Evolutionary conservation across 2,888 invertebrate genomes (phyloP).

Genomic region (Agriopis marginaria): DNA sequence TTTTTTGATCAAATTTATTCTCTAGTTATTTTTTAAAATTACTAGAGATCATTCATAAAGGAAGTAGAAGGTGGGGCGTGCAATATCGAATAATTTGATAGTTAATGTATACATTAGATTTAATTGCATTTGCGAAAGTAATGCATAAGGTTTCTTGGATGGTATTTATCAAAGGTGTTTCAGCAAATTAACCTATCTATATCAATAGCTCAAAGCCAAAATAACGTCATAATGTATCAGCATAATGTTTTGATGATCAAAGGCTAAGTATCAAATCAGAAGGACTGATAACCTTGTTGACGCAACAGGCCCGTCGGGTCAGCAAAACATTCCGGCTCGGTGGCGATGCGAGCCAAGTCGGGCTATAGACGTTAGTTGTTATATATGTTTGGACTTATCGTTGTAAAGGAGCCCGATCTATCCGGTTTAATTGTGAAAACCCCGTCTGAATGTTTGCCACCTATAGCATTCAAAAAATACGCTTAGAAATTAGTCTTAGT

Average conservation of each 20-base stretch:
- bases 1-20: too few relatives aligned
- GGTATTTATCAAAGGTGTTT: background rate
- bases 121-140: too few relatives aligned
- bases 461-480: too few relatives aligned
- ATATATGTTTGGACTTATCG: background rate
- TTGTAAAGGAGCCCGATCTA: background rate
- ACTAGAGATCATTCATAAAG: too few relatives aligned
- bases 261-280: conserved; percentile 5
- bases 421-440: background rate
- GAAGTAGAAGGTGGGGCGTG: too few relatives aligned
- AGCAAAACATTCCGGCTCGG: background rate
- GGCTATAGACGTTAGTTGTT: conserved; percentile 24
- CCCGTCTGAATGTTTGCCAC: too few relatives aligned
- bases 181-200: background rate
- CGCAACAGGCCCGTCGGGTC: conserved; percentile 10
- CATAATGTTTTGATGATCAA: conserved; percentile 12
- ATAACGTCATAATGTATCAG: background rate
- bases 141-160: too few relatives aligned
- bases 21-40: too few relatives aligned
- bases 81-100: too few relatives aligned
- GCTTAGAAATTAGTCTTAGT: too few relatives aligned
- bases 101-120: too few relatives aligned
- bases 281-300: conserved; percentile 5
- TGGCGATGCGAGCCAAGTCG: background rate
- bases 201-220: background rate